Base-by-base conservation (phyloP, 2,888 invertebrate genomes). In the Hirtodrosophila histrioides region DNA sequence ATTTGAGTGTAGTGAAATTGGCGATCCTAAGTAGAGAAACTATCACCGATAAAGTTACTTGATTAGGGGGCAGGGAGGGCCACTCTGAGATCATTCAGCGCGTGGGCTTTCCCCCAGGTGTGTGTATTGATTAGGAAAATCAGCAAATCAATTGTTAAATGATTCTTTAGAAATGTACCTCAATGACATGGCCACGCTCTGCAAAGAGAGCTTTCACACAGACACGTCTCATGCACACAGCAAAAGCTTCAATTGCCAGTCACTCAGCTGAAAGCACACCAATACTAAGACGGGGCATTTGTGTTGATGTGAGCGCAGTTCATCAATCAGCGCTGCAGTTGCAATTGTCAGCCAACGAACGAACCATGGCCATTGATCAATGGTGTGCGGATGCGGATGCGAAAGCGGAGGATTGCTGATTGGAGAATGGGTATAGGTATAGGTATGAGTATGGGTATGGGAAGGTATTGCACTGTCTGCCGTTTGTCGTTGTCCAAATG, bases 351-450 rank as follows among this genome's bases (percentile, higher is more conserved):
- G 44, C 29, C 46, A 54, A 11, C 43, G 57, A 55, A 62, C 45
- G 56, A 57, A 9, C 31, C 56, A 60, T 58, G 54, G 50, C 57
- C 69, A 58, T 73, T 68, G 69, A 75, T 75, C 77, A 77, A 64
- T 61, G 75, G 40, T 62, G 33, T 24, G 51, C 58, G 56, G 57
- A 56, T 58, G 75, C 46, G 45, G 51, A 50, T 45, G 50, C 33
- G 56, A 35, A 11, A 24, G n/a, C 33, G 45, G 23, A 11, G 35
- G 44, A 61, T 48, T 40, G 40, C 39, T 27, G 36, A 36, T 17
- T 31, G 12, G 17, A 4, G 36, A 45, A 10, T 4, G 12, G 39
- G 33, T 23, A 12, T 49, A 8, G 45, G 35, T 10, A 23, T 41
- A 27, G 27, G 23, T 8, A 17, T 41, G 41, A n/a, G n/a, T n/a